Percentiles rank a stretch among this genome's conserved stretches.
phyloP scores from a whole-genome alignment of 37 sponge, comb jelly and placozoan species.

The Aplysina aerophoba region DNA sequence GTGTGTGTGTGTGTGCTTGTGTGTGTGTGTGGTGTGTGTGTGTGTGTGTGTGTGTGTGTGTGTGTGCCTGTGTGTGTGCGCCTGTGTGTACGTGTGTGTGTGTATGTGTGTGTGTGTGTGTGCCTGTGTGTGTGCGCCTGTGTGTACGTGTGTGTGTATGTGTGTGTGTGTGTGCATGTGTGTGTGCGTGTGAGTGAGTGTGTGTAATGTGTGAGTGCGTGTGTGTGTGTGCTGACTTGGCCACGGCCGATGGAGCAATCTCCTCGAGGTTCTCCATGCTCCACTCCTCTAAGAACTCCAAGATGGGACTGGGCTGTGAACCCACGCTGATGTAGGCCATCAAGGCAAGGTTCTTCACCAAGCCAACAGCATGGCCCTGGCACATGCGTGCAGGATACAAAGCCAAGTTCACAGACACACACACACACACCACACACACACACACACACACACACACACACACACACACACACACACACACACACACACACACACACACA shows the following conservation, averaged over 20 bases:
- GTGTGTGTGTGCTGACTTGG: constrained; percentile 60
- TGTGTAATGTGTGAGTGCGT: no score
- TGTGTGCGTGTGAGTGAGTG: no score
- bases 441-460: background rate
- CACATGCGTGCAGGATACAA: background rate
- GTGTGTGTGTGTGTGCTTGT: no score
- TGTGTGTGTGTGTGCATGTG: no score
- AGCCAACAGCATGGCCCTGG: constrained; percentile 98
- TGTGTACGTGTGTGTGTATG: no score
- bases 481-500: constrained; percentile 22
- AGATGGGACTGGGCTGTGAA: constrained; percentile 96
- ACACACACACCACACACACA: background rate
- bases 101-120: no score
- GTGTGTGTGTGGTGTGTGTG: no score
- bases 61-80: no score
- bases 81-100: no score
- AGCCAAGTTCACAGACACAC: background rate
- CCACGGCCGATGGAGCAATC: constrained; percentile 96
- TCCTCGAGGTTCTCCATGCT: constrained; percentile 99
- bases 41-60: no score
- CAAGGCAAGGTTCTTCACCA: constrained; percentile 99
- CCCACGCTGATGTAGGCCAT: constrained; percentile 99
- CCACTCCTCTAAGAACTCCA: constrained; percentile 99
- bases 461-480: constrained; percentile 29
- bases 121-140: no score